Conservation (phyloP, 2,113 vertebrate genomes). For the Pholis gunnellus region DNA sequence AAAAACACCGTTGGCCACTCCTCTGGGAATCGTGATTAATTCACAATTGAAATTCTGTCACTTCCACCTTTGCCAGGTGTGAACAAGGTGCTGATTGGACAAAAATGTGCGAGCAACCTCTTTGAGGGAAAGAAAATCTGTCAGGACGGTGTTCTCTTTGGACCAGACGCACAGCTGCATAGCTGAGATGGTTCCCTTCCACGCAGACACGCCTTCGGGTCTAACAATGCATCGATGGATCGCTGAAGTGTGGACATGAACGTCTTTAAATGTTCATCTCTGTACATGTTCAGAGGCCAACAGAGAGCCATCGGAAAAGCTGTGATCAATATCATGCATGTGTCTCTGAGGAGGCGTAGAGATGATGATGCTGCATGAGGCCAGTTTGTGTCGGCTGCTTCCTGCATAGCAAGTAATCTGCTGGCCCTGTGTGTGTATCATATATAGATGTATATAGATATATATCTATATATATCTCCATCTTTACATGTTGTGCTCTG, state of each 20-base stretch:
- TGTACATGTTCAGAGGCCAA: constrained; percentile 38
- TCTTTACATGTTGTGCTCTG: background rate
- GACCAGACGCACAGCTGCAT: background rate
- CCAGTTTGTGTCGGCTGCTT: constrained; percentile 5
- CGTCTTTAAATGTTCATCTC: constrained; percentile 28
- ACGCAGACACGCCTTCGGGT: background rate
- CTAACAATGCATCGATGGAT: constrained; percentile 8
- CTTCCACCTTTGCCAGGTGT: constrained; percentile 6
- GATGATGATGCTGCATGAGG: constrained; percentile 25
- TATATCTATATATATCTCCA: too few species aligned
- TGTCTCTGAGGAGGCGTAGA: constrained; percentile 24
- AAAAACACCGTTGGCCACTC: background rate
- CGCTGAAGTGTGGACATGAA: constrained; percentile 1
- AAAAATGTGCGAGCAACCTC: background rate
- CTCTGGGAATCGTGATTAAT: constrained; percentile 17
- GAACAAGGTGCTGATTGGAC: constrained; percentile 34
- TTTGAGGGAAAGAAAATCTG: background rate
- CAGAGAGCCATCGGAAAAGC: constrained; percentile 21
- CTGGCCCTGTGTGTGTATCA: background rate
- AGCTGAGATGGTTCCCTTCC: constrained; percentile 15
- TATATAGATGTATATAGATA: too few species aligned
- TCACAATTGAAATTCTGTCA: constrained; percentile 16
- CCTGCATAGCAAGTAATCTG: constrained; percentile 19
- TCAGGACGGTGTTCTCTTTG: background rate
- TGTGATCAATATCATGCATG: constrained; percentile 42